Percentiles rank a stretch among this genome's conserved stretches.
Conservation (phyloP, 2,113 vertebrate genomes). For the Dascyllus trimaculatus region DNA sequence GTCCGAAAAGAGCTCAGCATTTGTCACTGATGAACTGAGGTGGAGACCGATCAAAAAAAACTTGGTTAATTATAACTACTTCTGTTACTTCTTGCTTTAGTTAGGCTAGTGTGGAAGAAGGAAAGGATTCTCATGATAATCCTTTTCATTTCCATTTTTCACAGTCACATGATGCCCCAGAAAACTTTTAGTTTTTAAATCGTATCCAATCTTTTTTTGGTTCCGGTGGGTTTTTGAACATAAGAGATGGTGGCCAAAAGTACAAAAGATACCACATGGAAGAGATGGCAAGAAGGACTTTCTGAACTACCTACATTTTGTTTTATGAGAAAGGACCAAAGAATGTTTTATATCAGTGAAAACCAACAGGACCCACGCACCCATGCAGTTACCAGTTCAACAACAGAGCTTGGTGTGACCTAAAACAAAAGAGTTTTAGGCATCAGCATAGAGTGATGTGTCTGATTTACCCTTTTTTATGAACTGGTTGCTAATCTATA, state of each 20-base stretch:
- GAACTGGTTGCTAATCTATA: background rate
- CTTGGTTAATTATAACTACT: slow-evolving; percentile 26
- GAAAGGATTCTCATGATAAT: slow-evolving; percentile 16
- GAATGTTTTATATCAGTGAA: slow-evolving; percentile 43
- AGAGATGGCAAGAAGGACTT: slow-evolving; percentile 2
- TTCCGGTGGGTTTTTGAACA: background rate
- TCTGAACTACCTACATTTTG: slow-evolving; percentile 49
- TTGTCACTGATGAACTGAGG: slow-evolving; percentile 85
- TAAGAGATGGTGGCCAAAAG: background rate
- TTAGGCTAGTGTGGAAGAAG: slow-evolving; percentile 37
- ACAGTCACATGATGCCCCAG: slow-evolving; percentile 6
- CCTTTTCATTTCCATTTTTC: slow-evolving; percentile 9
- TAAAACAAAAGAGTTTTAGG: slow-evolving; percentile 16
- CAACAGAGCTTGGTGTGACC: slow-evolving; percentile 5
- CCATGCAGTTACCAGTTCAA: background rate
- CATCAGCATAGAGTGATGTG: background rate
- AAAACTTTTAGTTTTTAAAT: background rate
- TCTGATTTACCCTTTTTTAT: background rate
- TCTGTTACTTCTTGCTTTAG: slow-evolving; percentile 42
- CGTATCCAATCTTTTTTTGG: background rate
- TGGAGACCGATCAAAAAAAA: background rate
- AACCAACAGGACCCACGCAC: background rate
- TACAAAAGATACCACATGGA: slow-evolving; percentile 9
- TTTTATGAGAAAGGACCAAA: slow-evolving; percentile 68
- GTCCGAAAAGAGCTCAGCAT: slow-evolving; percentile 95